Evolutionary conservation across 2,797 vertebrate genomes (phyloP).

Genomic region (Chelonia mydas): DNA sequence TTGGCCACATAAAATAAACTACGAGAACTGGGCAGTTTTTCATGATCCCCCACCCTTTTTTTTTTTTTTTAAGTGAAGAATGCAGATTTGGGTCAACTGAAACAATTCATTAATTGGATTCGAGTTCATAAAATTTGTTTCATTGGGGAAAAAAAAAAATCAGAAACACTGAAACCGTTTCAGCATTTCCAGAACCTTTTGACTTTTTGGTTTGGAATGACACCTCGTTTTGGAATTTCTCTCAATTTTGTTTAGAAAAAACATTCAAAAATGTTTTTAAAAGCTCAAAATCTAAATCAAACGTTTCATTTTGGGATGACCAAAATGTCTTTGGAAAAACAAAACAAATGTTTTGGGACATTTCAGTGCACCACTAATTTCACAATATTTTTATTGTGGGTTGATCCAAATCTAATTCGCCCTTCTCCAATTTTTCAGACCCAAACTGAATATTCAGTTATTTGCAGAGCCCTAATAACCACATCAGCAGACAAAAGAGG

Average conservation of each 20-base stretch:
- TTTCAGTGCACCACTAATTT: background rate
- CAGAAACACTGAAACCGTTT: background rate
- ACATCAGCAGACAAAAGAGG: rapidly evolving
- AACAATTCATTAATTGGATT: background rate
- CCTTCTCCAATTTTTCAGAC: background rate
- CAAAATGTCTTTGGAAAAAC: background rate
- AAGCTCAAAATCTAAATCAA: background rate
- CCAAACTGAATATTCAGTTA: background rate
- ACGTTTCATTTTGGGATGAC: background rate
- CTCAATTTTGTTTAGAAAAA: background rate
- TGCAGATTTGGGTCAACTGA: background rate
- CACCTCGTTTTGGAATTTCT: background rate
- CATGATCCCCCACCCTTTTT: background rate
- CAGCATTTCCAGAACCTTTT: background rate
- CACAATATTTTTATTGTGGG: background rate
- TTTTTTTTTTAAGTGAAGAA: background rate
- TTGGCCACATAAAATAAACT: background rate
- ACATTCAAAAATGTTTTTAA: background rate
- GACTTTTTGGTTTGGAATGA: background rate
- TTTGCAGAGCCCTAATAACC: background rate
- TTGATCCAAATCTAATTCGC: background rate
- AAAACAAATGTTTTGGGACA: background rate
- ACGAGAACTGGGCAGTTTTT: background rate
- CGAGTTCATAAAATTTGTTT: background rate
- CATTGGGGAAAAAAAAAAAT: background rate